Conservation (phyloP, 1,140 invertebrate species). For the Himalopsyche phryganea region DNA sequence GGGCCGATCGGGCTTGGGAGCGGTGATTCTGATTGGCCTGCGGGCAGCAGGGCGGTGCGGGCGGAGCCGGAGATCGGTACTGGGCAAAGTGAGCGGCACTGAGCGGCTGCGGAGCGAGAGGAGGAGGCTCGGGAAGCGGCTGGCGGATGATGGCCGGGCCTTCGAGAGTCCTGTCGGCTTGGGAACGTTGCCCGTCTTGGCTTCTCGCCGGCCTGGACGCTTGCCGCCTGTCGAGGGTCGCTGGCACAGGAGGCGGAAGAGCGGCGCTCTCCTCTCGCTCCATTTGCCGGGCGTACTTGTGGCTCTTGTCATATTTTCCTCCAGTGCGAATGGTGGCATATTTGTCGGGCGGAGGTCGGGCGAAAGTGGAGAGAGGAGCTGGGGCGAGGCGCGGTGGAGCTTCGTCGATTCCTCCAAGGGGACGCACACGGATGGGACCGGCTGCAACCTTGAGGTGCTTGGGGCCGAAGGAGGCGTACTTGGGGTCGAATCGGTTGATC, state of each 20-base stretch:
- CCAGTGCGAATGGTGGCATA: conserved; percentile 44
- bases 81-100: conserved; percentile 47
- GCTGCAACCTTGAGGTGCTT: conserved; percentile 50
- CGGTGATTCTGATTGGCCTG: conserved; percentile 33
- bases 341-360: conserved; percentile 40
- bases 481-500: conserved; percentile 60
- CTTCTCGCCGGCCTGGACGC: not conserved
- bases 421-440: conserved; percentile 7
- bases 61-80: conserved; percentile 38
- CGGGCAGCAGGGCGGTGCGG: conserved; percentile 34
- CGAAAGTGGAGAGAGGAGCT: conserved; percentile 41
- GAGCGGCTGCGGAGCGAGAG: conserved; percentile 36
- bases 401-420: conserved; percentile 25
- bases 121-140: conserved; percentile 46
- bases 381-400: conserved; percentile 38
- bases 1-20: conserved; percentile 13
- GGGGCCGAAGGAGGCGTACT: conserved; percentile 59
- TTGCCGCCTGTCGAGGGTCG: conserved; percentile 10
- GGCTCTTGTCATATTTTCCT: conserved; percentile 32
- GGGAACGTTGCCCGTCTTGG: conserved; percentile 34
- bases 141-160: conserved; percentile 35
- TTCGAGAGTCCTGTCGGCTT: no score
- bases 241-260: not conserved
- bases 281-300: conserved; percentile 33
- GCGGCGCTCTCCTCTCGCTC: conserved; percentile 22